Evolutionary conservation across 2,797 vertebrate species (phyloP).

Genomic region (Rhodeus uyekii): DNA sequence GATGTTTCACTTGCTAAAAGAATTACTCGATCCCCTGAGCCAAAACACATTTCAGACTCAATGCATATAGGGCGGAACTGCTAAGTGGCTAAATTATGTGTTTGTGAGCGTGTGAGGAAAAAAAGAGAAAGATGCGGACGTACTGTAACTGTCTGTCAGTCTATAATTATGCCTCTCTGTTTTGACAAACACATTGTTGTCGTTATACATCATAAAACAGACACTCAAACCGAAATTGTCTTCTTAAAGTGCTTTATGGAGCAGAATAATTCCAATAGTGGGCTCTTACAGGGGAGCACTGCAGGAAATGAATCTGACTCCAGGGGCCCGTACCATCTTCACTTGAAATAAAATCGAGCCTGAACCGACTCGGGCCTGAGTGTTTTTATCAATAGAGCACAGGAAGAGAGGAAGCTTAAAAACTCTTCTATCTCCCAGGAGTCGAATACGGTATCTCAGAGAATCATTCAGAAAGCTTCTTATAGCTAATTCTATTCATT

Average conservation of each 20-base stretch:
- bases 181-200: conserved; percentile 76
- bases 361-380: conserved; percentile 56
- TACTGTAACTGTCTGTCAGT: conserved; percentile 57
- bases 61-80: conserved; percentile 22
- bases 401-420: conserved; percentile 40
- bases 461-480: background rate
- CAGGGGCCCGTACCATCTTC: conserved; percentile 55
- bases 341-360: conserved; percentile 75
- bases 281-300: conserved; percentile 62
- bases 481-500: background rate
- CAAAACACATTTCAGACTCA: conserved; percentile 17
- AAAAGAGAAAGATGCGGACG: background rate
- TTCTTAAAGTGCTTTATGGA: conserved; percentile 62
- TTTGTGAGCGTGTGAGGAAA: conserved; percentile 22
- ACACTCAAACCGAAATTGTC: conserved; percentile 63
- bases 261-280: conserved; percentile 67
- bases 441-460: conserved; percentile 24
- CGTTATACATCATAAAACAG: conserved; percentile 49
- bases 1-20: background rate
- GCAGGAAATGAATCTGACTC: conserved; percentile 61
- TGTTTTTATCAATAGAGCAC: conserved; percentile 60
- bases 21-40: conserved; percentile 37
- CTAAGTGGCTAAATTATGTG: conserved; percentile 39
- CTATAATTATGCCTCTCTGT: conserved; percentile 73
- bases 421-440: background rate